Percentiles rank a stretch among this genome's conserved stretches.
Conservation (phyloP, 2,113 vertebrate genomes). For the Gadus chalcogrammus region DNA sequence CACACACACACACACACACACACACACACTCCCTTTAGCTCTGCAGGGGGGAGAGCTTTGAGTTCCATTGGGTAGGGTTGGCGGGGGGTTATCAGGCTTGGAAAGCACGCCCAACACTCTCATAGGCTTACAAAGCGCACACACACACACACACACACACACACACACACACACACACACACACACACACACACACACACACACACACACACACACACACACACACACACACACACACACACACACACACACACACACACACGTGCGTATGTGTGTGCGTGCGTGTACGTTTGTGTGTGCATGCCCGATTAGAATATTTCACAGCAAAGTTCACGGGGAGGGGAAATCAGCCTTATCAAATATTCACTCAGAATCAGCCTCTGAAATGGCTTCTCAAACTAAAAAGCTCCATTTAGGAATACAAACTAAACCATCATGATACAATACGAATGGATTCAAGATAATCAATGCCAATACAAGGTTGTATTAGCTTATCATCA, state of each 20-base stretch:
- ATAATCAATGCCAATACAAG: too few relatives aligned
- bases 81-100: conserved; percentile 8
- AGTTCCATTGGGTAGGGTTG: conserved; percentile 38
- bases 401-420: too few relatives aligned
- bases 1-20: background rate
- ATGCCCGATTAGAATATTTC: too few relatives aligned
- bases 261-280: background rate
- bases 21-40: conserved; percentile 3
- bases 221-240: conserved; percentile 12
- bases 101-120: conserved; percentile 26
- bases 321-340: too few relatives aligned
- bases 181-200: conserved; percentile 7
- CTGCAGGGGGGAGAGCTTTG: conserved; percentile 34
- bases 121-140: conserved; percentile 28
- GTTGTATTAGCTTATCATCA: too few relatives aligned
- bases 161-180: conserved; percentile 6
- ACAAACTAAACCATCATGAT: too few relatives aligned
- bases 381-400: too few relatives aligned
- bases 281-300: too few relatives aligned
- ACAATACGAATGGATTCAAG: too few relatives aligned
- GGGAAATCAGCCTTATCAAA: too few relatives aligned
- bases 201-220: conserved; percentile 20
- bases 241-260: conserved; percentile 5
- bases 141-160: conserved; percentile 9
- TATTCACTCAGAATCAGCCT: too few relatives aligned